Evolutionary conservation across 2,113 vertebrate species (phyloP).

Genomic region (Emydura subglobosa): DNA sequence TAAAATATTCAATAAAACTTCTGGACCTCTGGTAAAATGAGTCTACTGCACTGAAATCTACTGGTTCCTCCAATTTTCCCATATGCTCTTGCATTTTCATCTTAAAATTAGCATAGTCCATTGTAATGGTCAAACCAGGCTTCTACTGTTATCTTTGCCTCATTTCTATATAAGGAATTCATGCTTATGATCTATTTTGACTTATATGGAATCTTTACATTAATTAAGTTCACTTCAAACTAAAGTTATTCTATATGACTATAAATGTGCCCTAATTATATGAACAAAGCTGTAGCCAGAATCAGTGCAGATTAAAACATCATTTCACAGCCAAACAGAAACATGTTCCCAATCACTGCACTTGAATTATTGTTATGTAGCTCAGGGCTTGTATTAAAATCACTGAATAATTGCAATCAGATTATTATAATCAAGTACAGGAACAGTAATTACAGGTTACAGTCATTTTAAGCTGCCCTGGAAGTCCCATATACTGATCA

Average conservation of each 20-base stretch:
- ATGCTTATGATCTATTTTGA: conserved; percentile 84
- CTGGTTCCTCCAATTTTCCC: neutral
- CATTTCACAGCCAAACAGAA: conserved; percentile 96
- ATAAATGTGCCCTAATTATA: conserved; percentile 92
- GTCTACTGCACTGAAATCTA: neutral
- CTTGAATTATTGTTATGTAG: conserved; percentile 99
- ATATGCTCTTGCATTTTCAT: neutral
- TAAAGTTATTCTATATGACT: conserved; percentile 88
- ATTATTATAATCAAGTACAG: conserved; percentile 99
- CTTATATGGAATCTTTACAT: conserved; percentile 81
- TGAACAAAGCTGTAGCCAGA: conserved; percentile 78
- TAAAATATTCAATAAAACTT: neutral
- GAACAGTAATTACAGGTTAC: conserved; percentile 99
- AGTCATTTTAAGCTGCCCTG: conserved; percentile 96
- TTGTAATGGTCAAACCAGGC: conserved; percentile 49
- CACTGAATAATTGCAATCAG: conserved; percentile 99
- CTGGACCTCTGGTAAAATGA: neutral
- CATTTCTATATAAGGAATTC: conserved; percentile 76
- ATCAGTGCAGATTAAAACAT: conserved; percentile 91
- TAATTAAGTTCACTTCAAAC: conserved; percentile 88
- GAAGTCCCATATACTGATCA: conserved; percentile 93
- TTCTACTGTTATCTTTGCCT: conserved; percentile 52
- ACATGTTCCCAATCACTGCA: conserved; percentile 95
- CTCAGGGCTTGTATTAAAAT: conserved; percentile 99
- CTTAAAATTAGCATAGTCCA: conserved; percentile 22